Evolutionary conservation across 2,113 vertebrate species (phyloP).

Genomic region (Otocyon megalotis): DNA sequence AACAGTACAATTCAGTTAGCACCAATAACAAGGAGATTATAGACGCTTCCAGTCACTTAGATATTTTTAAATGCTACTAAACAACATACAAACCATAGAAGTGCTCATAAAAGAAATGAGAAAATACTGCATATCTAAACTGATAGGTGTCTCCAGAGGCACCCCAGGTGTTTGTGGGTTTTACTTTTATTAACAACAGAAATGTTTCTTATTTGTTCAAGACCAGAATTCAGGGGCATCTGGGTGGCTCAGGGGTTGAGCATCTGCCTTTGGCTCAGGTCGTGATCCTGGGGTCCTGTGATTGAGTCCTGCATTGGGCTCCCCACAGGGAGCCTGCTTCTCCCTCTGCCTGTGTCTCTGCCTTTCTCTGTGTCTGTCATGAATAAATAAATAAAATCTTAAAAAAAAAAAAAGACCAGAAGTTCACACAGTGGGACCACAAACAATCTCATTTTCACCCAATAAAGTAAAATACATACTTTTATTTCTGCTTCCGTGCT

Average conservation of each 20-base stretch:
- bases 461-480: neutral
- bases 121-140: neutral
- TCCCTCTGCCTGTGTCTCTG: no score
- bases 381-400: no score
- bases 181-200: neutral
- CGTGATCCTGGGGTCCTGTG: no score
- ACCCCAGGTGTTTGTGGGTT: neutral
- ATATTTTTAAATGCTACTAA: neutral
- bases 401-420: neutral
- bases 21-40: neutral
- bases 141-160: no score
- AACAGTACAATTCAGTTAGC: neutral
- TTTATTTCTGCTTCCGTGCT: conserved; percentile 14
- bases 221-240: no score
- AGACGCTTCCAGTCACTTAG: neutral
- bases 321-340: no score
- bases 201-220: neutral
- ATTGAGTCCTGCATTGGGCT: no score
- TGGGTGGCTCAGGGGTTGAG: no score
- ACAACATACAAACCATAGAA: neutral
- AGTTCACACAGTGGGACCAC: neutral
- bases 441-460: neutral
- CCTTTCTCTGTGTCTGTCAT: no score
- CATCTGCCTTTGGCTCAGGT: no score
- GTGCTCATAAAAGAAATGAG: neutral